A percentile compares a stretch with the other conserved stretches of the same genome.
Conservation (phyloP, 2,113 vertebrate species). For the Lophura nycthemera region DNA sequence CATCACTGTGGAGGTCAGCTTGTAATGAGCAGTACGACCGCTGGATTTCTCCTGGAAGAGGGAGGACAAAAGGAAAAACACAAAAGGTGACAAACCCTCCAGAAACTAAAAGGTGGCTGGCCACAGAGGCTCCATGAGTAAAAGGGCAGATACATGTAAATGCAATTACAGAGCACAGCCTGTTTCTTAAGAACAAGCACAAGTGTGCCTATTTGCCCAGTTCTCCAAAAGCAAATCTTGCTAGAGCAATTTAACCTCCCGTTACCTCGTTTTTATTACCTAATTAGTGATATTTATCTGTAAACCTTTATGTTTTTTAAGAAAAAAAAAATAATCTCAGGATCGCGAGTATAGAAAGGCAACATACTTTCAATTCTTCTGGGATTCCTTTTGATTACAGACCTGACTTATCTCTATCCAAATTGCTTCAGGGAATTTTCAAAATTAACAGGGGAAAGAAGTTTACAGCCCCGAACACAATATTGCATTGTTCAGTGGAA, state of each 20-base stretch:
- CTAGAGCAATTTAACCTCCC: background rate
- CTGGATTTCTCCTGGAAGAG: slow-evolving; percentile 92
- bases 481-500: slow-evolving; percentile 53
- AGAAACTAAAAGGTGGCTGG: fast-evolving
- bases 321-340: background rate
- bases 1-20: slow-evolving; percentile 99
- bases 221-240: background rate
- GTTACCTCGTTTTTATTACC: slow-evolving; percentile 30
- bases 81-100: background rate
- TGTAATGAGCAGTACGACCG: slow-evolving; percentile 98
- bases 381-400: slow-evolving; percentile 28
- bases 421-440: background rate
- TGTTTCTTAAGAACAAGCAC: background rate
- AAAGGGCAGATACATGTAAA: fast-evolving
- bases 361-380: background rate
- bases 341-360: background rate
- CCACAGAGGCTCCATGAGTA: background rate
- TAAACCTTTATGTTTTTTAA: background rate
- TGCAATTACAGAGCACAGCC: background rate
- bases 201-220: background rate
- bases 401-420: slow-evolving; percentile 48
- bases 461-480: slow-evolving; percentile 47
- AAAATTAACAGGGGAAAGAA: slow-evolving; percentile 8
- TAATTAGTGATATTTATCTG: slow-evolving; percentile 53
- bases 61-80: background rate